These are phyloP conservation scores for Acrossocheilus fasciatus DNA, from an alignment of 2,797 vertebrate genomes.

Conservation along the genomic window DNA sequence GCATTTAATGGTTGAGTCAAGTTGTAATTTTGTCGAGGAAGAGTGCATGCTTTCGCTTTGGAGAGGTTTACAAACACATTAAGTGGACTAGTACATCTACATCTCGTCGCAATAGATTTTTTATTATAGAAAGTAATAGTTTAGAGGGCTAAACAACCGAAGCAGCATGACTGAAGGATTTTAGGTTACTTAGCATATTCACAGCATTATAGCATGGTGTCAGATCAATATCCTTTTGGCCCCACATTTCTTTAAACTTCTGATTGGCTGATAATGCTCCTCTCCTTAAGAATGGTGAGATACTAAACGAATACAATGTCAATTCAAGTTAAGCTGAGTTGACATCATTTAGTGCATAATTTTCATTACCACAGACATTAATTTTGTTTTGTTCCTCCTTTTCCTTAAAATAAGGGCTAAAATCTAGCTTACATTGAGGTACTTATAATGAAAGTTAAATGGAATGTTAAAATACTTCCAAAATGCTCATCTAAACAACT, in stretches of 20 bases:
- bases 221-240: background rate
- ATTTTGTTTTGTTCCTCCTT: background rate
- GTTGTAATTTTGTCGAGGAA: conserved; percentile 1
- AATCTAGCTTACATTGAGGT: background rate
- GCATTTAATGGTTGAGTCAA: conserved; percentile 13
- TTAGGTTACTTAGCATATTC: conserved; percentile 17
- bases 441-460: background rate
- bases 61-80: conserved; percentile 24
- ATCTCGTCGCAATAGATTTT: background rate
- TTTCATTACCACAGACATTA: background rate
- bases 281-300: background rate
- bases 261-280: background rate
- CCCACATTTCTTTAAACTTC: background rate
- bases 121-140: background rate
- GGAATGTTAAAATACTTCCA: background rate
- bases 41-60: conserved; percentile 38
- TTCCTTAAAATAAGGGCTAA: conserved; percentile 1
- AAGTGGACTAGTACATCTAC: conserved; percentile 9
- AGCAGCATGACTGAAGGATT: conserved; percentile 4
- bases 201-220: conserved; percentile 27
- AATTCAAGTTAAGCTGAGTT: background rate
- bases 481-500: background rate
- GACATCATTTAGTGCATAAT: background rate
- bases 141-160: background rate
- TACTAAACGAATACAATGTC: background rate